Conservation (phyloP, 2,888 invertebrate genomes). For the Chaitophorus viminalis region DNA sequence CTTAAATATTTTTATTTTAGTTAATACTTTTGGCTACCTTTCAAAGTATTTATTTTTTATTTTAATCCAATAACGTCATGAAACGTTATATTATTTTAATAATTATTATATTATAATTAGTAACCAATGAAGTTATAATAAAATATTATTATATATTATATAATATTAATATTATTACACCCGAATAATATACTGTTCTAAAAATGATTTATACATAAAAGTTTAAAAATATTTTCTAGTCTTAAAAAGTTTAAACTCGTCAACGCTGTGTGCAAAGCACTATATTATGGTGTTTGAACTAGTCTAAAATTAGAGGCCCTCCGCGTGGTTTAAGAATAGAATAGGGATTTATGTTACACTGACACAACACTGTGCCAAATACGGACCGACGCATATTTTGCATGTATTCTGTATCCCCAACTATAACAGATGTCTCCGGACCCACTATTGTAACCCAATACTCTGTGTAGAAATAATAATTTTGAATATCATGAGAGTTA, state of each 20-base stretch:
- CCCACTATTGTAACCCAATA: constrained; percentile 41
- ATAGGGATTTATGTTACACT: constrained; percentile 53
- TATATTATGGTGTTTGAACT: not conserved
- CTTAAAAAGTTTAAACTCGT: not conserved
- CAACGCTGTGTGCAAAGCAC: constrained; percentile 54
- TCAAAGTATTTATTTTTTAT: constrained; percentile 24
- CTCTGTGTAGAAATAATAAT: not conserved
- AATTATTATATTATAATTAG: not conserved
- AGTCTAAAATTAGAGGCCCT: constrained; percentile 58
- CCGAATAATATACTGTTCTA: not conserved
- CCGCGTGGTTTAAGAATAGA: constrained; percentile 53
- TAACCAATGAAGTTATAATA: not conserved
- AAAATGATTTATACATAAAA: not conserved
- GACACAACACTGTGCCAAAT: constrained; percentile 56
- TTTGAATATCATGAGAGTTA: not conserved
- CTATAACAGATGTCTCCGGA: constrained; percentile 20
- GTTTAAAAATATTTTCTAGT: not conserved
- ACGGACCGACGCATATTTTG: constrained; percentile 46
- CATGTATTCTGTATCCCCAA: not conserved
- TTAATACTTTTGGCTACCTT: constrained; percentile 4
- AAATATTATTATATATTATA: too few relatives aligned
- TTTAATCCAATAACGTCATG: not conserved
- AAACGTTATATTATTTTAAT: not conserved
- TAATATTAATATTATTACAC: too few relatives aligned
- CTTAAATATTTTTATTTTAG: not conserved